Evolutionary conservation across 2,888 invertebrate species (phyloP).

Genomic region (Gymnosoma rotundatum): DNA sequence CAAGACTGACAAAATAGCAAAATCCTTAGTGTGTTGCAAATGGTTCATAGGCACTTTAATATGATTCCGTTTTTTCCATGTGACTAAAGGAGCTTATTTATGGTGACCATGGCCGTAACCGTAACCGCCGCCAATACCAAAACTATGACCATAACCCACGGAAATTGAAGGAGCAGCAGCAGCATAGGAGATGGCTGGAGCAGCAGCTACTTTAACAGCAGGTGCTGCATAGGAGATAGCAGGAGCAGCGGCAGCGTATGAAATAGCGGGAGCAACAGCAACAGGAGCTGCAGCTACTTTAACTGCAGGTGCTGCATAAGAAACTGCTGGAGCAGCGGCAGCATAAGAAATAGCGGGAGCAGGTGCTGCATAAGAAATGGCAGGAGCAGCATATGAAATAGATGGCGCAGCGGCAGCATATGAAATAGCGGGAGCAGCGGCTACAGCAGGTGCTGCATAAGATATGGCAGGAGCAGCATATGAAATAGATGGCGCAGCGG

Average conservation of each 20-base stretch:
- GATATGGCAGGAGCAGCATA: slow-evolving; percentile 47
- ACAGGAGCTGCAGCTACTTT: slow-evolving; percentile 69
- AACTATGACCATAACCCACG: slow-evolving; percentile 69
- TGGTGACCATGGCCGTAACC: slow-evolving; percentile 71
- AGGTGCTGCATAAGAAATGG: slow-evolving; percentile 24
- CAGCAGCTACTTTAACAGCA: slow-evolving; percentile 70
- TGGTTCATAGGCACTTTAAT: slow-evolving; percentile 25
- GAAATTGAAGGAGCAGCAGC: slow-evolving; percentile 71
- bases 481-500: slow-evolving; percentile 68
- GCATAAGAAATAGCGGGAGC: slow-evolving; percentile 75
- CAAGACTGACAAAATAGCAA: slow-evolving; percentile 48
- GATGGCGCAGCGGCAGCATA: slow-evolving; percentile 69
- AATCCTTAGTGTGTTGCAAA: slow-evolving; percentile 45
- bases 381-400: slow-evolving; percentile 68
- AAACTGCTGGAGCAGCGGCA: slow-evolving; percentile 48
- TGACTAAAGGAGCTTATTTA: slow-evolving; percentile 7
- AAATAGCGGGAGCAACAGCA: slow-evolving; percentile 74
- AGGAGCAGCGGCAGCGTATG: slow-evolving; percentile 72
- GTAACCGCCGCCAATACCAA: slow-evolving; percentile 70
- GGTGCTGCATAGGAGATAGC: slow-evolving; percentile 65
- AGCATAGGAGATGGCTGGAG: slow-evolving; percentile 75
- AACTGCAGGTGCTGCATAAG: slow-evolving; percentile 36
- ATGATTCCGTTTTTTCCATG: not conserved
- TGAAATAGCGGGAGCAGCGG: slow-evolving; percentile 74
- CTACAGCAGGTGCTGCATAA: slow-evolving; percentile 69